Percentiles rank a stretch among this genome's conserved stretches.
Conservation (phyloP, 2,113 vertebrate species). For the Nothocercus nigrocapillus region DNA sequence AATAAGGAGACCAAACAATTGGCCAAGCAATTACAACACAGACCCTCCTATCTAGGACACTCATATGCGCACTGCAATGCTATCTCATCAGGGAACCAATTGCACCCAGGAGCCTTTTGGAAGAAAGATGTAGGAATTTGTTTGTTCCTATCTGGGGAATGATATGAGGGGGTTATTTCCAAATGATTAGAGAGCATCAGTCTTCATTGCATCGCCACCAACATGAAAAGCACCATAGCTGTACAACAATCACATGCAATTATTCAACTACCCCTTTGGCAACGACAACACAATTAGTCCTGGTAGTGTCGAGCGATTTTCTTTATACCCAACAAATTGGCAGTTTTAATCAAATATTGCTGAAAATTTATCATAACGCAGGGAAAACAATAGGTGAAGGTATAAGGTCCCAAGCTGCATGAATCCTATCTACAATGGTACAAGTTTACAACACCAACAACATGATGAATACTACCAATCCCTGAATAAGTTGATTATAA, state of each 20-base stretch:
- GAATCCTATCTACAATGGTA: slow-evolving; percentile 69
- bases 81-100: slow-evolving; percentile 71
- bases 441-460: slow-evolving; percentile 76
- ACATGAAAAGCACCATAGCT: slow-evolving; percentile 79
- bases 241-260: slow-evolving; percentile 82
- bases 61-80: slow-evolving; percentile 10
- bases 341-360: slow-evolving; percentile 83
- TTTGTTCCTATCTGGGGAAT: slow-evolving; percentile 74
- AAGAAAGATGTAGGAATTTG: slow-evolving; percentile 76
- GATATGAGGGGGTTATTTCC: slow-evolving; percentile 75
- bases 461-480: slow-evolving; percentile 69
- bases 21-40: slow-evolving; percentile 57
- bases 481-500: slow-evolving; percentile 59
- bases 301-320: slow-evolving; percentile 82
- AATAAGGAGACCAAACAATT: background rate
- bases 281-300: slow-evolving; percentile 84
- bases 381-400: slow-evolving; percentile 80
- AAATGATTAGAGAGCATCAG: slow-evolving; percentile 85
- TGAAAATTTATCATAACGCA: slow-evolving; percentile 82
- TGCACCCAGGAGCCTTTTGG: slow-evolving; percentile 66
- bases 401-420: slow-evolving; percentile 68
- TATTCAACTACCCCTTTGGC: slow-evolving; percentile 86
- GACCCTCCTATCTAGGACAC: slow-evolving; percentile 47
- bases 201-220: slow-evolving; percentile 82
- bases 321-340: slow-evolving; percentile 83